A percentile compares a stretch with the other conserved stretches of the same genome.
These are phyloP conservation scores for Tor tambroides DNA, from an alignment of 2,113 vertebrate species.

Conservation along the genomic window DNA sequence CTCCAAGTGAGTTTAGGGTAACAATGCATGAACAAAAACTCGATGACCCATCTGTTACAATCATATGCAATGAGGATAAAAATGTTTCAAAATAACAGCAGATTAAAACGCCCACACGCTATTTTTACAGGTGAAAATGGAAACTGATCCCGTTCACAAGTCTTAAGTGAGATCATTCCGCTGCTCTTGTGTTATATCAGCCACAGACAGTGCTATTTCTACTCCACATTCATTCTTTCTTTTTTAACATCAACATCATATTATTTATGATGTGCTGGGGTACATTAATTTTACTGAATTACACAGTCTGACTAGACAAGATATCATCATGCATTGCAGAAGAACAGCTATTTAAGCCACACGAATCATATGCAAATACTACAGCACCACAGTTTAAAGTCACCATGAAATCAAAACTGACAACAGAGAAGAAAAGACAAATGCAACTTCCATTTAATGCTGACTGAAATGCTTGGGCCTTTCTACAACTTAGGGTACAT, in stretches of 20 bases:
- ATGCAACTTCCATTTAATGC: background rate
- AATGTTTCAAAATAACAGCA: conserved; percentile 12
- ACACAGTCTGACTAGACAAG: background rate
- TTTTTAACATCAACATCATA: conserved; percentile 2
- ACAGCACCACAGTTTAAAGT: background rate
- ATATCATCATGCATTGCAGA: background rate
- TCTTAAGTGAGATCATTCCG: background rate
- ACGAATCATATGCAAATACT: background rate
- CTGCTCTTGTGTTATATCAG: background rate
- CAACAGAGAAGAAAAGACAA: background rate
- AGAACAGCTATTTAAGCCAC: background rate
- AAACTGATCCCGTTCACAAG: background rate
- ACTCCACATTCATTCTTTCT: conserved; percentile 1
- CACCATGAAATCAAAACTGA: background rate
- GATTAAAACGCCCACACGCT: background rate
- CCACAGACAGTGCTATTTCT: background rate
- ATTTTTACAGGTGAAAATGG: conserved; percentile 17
- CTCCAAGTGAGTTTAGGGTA: background rate
- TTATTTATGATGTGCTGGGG: conserved; percentile 10
- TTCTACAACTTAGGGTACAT: too few species aligned
- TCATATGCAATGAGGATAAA: background rate
- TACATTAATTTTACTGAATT: background rate
- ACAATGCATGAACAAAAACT: background rate
- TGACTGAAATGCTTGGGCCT: background rate
- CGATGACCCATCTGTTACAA: background rate